These are phyloP conservation scores for Catharus bicknelli DNA, from an alignment of 2,113 vertebrate species.

Conservation along the genomic window DNA sequence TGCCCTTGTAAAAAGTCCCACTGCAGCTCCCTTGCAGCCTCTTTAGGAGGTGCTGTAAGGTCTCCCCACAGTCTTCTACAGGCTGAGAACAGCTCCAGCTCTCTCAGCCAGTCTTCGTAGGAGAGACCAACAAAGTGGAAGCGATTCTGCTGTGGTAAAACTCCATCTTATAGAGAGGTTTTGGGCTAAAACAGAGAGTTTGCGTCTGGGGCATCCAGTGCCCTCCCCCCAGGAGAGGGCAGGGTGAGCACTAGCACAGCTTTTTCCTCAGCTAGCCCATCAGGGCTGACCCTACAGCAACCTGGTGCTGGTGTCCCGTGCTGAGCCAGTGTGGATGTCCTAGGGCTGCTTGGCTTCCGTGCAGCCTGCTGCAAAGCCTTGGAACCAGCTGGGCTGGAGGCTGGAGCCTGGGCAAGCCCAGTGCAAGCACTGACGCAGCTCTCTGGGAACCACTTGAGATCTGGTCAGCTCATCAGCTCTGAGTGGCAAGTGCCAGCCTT, in stretches of 20 bases:
- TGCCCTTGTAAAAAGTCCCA: neutral
- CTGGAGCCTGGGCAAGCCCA: neutral
- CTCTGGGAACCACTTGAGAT: neutral
- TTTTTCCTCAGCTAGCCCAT: fast-evolving
- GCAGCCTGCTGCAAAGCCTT: neutral
- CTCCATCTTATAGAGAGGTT: neutral
- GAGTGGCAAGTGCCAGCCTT: neutral
- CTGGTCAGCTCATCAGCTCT: neutral
- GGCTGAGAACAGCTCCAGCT: neutral
- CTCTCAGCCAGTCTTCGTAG: fast-evolving
- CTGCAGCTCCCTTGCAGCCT: neutral
- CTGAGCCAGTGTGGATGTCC: fast-evolving
- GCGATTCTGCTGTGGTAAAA: neutral
- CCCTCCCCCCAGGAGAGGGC: fast-evolving
- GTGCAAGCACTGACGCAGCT: neutral
- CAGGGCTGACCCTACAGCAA: neutral
- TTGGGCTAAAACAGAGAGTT: neutral
- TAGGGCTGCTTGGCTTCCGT: neutral
- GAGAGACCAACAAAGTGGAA: neutral
- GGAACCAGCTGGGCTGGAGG: neutral
- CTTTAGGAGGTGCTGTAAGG: neutral
- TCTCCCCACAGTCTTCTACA: neutral
- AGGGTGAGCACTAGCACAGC: neutral
- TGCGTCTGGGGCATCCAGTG: neutral
- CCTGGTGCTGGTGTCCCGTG: neutral